Conservation (phyloP, 2,888 invertebrate species). For the Nomada hirtipes region DNA sequence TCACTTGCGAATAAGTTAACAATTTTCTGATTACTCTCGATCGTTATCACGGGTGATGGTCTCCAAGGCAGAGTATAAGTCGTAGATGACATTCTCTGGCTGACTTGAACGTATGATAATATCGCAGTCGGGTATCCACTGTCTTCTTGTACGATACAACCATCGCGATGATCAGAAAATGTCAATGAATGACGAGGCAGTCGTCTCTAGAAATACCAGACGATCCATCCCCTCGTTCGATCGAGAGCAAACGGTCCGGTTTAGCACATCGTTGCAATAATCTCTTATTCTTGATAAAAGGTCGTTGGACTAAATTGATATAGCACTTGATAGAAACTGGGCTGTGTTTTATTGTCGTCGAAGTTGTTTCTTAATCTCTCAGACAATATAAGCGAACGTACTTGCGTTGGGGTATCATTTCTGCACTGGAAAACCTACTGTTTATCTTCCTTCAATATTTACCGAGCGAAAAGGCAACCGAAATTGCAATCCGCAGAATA, state of each 20-base stretch:
- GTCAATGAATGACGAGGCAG: conserved; percentile 65
- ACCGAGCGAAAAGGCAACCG: no score
- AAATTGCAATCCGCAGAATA: no score
- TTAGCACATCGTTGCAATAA: conserved; percentile 12
- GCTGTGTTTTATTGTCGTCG: background rate
- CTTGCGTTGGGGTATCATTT: no score
- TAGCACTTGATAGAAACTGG: background rate
- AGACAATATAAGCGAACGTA: no score
- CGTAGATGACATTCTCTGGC: conserved; percentile 16
- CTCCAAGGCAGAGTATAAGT: conserved; percentile 23
- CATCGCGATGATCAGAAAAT: conserved; percentile 56
- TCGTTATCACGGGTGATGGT: conserved; percentile 22
- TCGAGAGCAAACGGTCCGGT: conserved; percentile 2
- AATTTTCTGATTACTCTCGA: conserved; percentile 18
- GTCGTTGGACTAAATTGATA: conserved; percentile 17
- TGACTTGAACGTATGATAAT: conserved; percentile 61
- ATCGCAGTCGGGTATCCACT: conserved; percentile 52
- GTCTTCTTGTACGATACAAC: conserved; percentile 52
- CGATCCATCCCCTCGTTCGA: conserved; percentile 17
- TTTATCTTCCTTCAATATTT: no score
- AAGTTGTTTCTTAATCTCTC: no score
- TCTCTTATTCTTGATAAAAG: conserved; percentile 13
- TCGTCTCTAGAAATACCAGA: conserved; percentile 48
- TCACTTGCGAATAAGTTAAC: background rate
- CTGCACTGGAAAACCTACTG: no score